Evolutionary conservation across 1,140 invertebrate species (phyloP), one percentile per base, ranked within the genome.

Genomic region (Bombus confusus): DNA sequence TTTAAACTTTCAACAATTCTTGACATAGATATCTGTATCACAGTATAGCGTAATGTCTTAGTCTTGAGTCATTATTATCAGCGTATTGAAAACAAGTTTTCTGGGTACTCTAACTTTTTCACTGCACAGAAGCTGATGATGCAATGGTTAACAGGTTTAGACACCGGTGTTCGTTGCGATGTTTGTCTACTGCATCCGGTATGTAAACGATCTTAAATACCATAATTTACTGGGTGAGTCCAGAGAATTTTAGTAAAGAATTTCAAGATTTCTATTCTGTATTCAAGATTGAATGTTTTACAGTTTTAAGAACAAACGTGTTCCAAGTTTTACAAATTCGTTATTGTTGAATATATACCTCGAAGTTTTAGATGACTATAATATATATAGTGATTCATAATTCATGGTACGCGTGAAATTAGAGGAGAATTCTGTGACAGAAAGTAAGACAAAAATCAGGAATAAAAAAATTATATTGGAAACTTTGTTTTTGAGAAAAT

Each of bases 91-190:
- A 52, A 75, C 73, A n/a, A 75, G 73, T 75, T 75, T 75, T 43
- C 22, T 75, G n/a, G 18, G 73, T 52, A 28, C 22, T 43, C 22
- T 34, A 75, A 34, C 18, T 75, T 75, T 75, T 75, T 75, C 73
- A 52, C n/a, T 12, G 12, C 31, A 25, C 9, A 43, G 73, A 34
- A 75, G 43, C 43, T 75, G 73, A 18, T 75, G 73, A 34, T 22
- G 73, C 73, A 75, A 75, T 34, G 73, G 41, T 75, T 52, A 75
- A 75, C 73, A 75, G 73, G 73, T 75, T 75, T 75, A 73, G 39
- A 73, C 8, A 64, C 34, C 41, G 57, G 62, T 39, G 71, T 31
- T 62, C 77, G 41, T 57, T 15, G 43, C 8, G 39, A 71, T n/a
- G 6, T 47, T 57, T 43, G 74, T 57, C 75, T 62, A 39, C 34